A percentile compares a stretch with the other conserved stretches of the same genome.
These are phyloP conservation scores for Drosophila ananassae DNA, from an alignment of 1,140 invertebrate genomes.

Conservation along the genomic window DNA sequence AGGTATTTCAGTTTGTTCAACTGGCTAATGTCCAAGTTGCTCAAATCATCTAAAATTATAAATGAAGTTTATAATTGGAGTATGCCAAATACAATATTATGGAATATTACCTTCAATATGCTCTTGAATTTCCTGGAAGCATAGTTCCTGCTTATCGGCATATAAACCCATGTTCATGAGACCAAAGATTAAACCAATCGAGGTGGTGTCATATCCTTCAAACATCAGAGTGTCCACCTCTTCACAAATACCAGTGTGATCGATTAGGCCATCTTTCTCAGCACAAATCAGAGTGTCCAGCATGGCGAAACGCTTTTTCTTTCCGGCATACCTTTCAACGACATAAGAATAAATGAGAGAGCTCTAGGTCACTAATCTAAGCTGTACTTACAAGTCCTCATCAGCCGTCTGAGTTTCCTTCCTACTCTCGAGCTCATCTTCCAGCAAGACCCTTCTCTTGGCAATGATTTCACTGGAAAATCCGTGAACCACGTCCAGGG, in stretches of 20 bases:
- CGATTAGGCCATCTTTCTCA: conserved; percentile 85
- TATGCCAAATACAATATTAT: too few relatives aligned
- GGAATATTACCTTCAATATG: conserved; percentile 43
- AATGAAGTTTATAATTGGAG: neutral
- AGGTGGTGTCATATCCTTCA: conserved; percentile 91
- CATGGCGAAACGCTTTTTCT: conserved; percentile 89
- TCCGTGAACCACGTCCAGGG: conserved; percentile 55
- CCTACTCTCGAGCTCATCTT: conserved; percentile 21
- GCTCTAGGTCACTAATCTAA: too few relatives aligned
- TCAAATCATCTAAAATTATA: conserved; percentile 49
- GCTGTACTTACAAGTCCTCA: conserved; percentile 52
- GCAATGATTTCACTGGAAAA: conserved; percentile 78
- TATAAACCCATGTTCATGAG: conserved; percentile 87
- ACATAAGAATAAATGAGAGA: too few relatives aligned
- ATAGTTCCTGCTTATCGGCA: conserved; percentile 87
- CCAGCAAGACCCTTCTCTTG: conserved; percentile 54
- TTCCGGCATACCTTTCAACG: conserved; percentile 29
- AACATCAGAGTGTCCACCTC: conserved; percentile 94
- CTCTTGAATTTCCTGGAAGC: conserved; percentile 84
- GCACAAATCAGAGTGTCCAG: conserved; percentile 90
- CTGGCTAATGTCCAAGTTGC: conserved; percentile 85
- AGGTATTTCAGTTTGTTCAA: conserved; percentile 87
- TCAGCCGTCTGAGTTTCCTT: conserved; percentile 12
- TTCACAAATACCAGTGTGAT: conserved; percentile 89
- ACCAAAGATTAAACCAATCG: conserved; percentile 86